Evolutionary conservation across 2,888 invertebrate species (phyloP), one percentile per base, ranked within the genome.

Genomic region (Noctua comes): DNA sequence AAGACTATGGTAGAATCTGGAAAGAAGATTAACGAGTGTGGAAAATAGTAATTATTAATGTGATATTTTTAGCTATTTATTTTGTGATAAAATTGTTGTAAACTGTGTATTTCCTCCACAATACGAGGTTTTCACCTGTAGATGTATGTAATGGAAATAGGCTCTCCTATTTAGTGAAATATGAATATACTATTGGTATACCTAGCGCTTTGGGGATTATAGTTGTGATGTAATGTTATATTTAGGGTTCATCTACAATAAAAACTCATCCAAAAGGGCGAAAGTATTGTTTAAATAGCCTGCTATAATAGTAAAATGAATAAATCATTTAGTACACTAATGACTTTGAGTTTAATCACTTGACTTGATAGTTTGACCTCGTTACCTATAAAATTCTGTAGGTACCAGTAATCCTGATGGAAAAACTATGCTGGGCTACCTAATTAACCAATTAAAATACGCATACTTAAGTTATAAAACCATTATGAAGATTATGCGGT

Each of bases 1-100:
- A 83, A 66, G 77, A 78, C 7, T 79, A 84, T 31, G 78, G 76
- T 43, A 87, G 82, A 43, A 64, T 73, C 48, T 40, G 16, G 2
- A 77, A 83, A 54, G 18, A 69, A n/a, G 51, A 79, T 51, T 73
- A 59, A 57, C 7, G 2, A 43, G 4, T 7, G 21, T n/a, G 7
- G 13, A 31, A 16, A 43, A 13, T 27, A 69, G 31, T 73, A 62
- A 73, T 64, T 43, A 51, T 59, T 65, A 46, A 27, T 66, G 69
- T 66, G 46, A 69, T 83, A 73, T 54, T 73, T 70, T 27, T 27
- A 54, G 64, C n/a, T 31, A 51, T 51, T 71, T 76, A 36, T 59
- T 69, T 69, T 66, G 43, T 66, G 18, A 43, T 66, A 10, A 18
- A n/a, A 46, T 66, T n/a, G 8, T n/a, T 43, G n/a, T 21, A 7